These are phyloP conservation scores for Laupala kohalensis DNA, from an alignment of 1,140 invertebrate genomes.

Conservation along the genomic window DNA sequence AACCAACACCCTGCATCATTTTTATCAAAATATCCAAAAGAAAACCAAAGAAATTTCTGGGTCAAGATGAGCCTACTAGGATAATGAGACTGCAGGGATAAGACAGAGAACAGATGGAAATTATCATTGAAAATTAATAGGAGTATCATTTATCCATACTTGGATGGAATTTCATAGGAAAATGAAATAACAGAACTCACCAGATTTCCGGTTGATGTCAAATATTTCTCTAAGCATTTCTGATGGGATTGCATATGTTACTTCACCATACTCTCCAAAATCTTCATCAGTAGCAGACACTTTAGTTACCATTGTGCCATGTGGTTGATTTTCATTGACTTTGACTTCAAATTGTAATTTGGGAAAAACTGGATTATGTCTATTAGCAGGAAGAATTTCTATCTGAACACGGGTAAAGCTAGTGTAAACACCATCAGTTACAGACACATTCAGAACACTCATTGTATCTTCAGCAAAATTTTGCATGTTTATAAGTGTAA, in stretches of 20 bases:
- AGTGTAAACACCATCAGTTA: slow-evolving; percentile 83
- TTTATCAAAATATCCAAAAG: no score
- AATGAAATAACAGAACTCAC: no score
- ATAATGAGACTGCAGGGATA: no score
- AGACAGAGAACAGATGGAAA: no score
- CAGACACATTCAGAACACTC: slow-evolving; percentile 70
- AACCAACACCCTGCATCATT: no score
- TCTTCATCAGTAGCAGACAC: slow-evolving; percentile 72
- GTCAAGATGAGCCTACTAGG: no score
- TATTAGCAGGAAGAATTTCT: slow-evolving; percentile 65
- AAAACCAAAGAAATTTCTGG: no score
- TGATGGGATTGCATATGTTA: slow-evolving; percentile 71
- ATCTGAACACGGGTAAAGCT: slow-evolving; percentile 70
- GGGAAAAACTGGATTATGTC: slow-evolving; percentile 61
- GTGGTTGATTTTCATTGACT: slow-evolving; percentile 65
- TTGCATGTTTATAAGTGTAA: slow-evolving; percentile 50
- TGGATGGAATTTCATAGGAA: no score
- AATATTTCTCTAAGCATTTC: slow-evolving; percentile 64
- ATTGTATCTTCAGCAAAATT: slow-evolving; percentile 45
- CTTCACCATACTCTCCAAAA: slow-evolving; percentile 60
- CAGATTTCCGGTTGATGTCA: slow-evolving; percentile 55
- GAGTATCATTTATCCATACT: no score
- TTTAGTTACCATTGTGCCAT: slow-evolving; percentile 56
- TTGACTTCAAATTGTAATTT: slow-evolving; percentile 58
- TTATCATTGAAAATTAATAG: no score